Evolutionary conservation across 2,797 vertebrate genomes (phyloP).

Genomic region (Neomorphus geoffroyi): DNA sequence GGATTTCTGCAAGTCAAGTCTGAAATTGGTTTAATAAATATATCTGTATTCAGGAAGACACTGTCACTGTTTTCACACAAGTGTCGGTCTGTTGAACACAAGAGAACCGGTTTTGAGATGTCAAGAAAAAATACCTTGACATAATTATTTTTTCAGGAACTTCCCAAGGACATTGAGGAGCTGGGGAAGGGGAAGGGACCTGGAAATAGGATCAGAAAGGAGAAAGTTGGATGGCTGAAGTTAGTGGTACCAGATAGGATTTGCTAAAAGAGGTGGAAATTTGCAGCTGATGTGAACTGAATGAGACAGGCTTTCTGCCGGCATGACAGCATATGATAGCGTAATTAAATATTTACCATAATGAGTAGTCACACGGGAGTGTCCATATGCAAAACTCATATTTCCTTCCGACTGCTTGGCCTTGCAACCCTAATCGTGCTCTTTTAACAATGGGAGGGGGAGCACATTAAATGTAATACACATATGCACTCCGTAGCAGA

Average conservation of each 20-base stretch:
- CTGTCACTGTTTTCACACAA: not conserved
- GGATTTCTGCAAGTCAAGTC: not conserved
- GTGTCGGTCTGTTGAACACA: rapidly evolving
- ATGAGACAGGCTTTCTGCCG: not conserved
- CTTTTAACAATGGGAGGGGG: not conserved
- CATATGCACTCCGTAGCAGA: not conserved
- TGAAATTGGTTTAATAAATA: not conserved
- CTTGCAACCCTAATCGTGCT: not conserved
- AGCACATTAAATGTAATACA: not conserved
- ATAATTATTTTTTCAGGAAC: not conserved
- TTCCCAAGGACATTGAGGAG: not conserved
- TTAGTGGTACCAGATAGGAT: not conserved
- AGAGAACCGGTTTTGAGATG: not conserved
- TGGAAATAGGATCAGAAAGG: not conserved
- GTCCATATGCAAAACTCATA: not conserved
- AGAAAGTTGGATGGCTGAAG: not conserved
- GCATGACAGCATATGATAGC: not conserved
- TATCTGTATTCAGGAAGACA: not conserved
- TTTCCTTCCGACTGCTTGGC: not conserved
- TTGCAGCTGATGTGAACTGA: not conserved
- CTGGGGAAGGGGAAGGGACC: not conserved
- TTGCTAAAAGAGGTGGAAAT: not conserved
- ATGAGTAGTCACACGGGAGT: not conserved
- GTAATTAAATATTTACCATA: constrained; percentile 23
- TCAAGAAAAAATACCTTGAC: not conserved